phyloP scores from a whole-genome alignment of 2,113 vertebrate genomes.

The Rhineura floridana region DNA sequence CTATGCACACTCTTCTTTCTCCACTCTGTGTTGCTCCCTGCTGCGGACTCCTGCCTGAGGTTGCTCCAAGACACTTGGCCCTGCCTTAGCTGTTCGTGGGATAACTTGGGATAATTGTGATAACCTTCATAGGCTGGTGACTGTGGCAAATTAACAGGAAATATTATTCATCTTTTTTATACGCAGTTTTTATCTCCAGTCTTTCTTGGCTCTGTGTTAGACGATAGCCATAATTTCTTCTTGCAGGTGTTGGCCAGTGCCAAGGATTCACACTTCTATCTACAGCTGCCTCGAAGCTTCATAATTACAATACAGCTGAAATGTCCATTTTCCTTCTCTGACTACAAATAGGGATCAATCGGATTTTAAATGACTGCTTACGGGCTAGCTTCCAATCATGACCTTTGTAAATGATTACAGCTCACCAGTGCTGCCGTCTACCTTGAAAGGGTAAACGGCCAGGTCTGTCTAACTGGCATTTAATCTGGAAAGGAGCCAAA shows the following conservation, averaged over 20 bases:
- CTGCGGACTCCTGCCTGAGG: slow-evolving; percentile 32
- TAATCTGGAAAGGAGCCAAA: slow-evolving; percentile 83
- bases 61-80: slow-evolving; percentile 59
- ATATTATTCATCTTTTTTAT: slow-evolving; percentile 82
- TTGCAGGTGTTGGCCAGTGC: slow-evolving; percentile 78
- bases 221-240: slow-evolving; percentile 80
- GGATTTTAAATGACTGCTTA: slow-evolving; percentile 87
- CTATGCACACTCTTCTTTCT: slow-evolving; percentile 16
- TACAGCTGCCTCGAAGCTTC: slow-evolving; percentile 83
- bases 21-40: slow-evolving; percentile 32
- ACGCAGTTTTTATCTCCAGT: slow-evolving; percentile 80
- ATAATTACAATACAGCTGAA: slow-evolving; percentile 88
- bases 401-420: slow-evolving; percentile 96
- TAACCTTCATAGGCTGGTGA: slow-evolving; percentile 76
- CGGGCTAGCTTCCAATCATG: slow-evolving; percentile 82
- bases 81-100: slow-evolving; percentile 73
- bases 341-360: slow-evolving; percentile 90
- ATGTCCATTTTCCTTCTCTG: slow-evolving; percentile 85
- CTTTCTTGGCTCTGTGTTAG: slow-evolving; percentile 72
- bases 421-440: slow-evolving; percentile 81
- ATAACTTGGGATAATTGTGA: slow-evolving; percentile 79
- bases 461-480: slow-evolving; percentile 86
- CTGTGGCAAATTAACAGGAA: slow-evolving; percentile 76
- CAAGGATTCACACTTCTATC: slow-evolving; percentile 82
- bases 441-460: slow-evolving; percentile 84